phyloP scores from a whole-genome alignment of 2,113 vertebrate species.

The Hydrochoerus hydrochaeris region DNA sequence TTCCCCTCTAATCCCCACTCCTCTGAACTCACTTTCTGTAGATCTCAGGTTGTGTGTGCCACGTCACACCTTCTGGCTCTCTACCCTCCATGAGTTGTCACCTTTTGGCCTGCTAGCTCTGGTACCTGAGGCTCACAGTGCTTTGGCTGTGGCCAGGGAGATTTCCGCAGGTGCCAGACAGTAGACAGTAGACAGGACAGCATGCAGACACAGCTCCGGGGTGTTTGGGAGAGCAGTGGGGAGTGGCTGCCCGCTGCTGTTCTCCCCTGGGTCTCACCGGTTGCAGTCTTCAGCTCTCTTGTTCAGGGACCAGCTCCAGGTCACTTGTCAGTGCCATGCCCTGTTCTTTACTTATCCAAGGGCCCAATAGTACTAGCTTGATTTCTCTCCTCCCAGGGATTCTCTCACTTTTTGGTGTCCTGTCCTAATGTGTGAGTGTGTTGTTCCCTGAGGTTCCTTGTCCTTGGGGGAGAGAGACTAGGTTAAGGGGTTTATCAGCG shows the following conservation, averaged over 20 bases:
- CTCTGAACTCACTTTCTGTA: neutral
- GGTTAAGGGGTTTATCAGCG: neutral
- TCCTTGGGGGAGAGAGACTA: neutral
- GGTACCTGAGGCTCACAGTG: neutral
- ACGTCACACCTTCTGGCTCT: neutral
- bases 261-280: neutral
- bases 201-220: neutral
- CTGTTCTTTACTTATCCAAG: neutral
- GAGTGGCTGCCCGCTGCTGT: neutral
- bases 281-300: neutral
- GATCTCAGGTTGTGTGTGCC: neutral
- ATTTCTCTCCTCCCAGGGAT: neutral
- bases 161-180: neutral
- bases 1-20: neutral
- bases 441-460: neutral
- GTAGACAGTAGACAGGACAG: neutral
- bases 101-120: neutral
- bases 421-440: neutral
- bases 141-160: neutral
- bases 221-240: neutral
- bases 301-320: neutral
- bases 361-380: neutral
- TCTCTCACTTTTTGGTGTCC: neutral
- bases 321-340: neutral
- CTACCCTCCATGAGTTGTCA: neutral